Evolutionary conservation across 2,113 vertebrate species (phyloP), one percentile per base, ranked within the genome.

Genomic region (Peromyscus maniculatus): DNA sequence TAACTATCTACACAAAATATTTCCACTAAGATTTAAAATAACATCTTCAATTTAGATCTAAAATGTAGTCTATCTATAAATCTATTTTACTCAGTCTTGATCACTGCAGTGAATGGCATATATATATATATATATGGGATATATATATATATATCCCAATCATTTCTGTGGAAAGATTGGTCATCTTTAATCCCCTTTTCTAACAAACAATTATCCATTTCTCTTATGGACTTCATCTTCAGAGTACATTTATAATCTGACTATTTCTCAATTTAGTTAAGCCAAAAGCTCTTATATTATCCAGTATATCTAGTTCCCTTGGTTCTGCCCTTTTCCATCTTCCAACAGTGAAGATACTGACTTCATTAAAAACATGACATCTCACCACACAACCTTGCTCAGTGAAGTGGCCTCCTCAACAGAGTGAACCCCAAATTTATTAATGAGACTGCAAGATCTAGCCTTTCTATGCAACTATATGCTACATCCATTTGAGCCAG

Each of bases 11-110:
- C 7, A 83, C 19, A 64, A 10, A 9, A 22, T 49, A 96, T 55
- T 94, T 94, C 62, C 62, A 89, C 28, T 72, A 86, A 39, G 55
- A 95, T 91, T 95, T 89, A 86, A 97, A 97, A 71, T 71, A 93
- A 89, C 16, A 90, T 90, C 36, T 74, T 91, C 66, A 86, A 90
- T 43, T 52, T 36, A 82, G 21, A 31, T 97, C 36, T 71, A 87
- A 92, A 94, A 91, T 21, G 8, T 9, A 92, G 52, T n/a, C 71
- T 36, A 71, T 87, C n/a, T 93, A 31, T 80, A 96, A 89, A 78
- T 46, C 33, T 89, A 43, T 36, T 89, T 97, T 93, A 39, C 67
- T 82, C 5, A 71, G 69, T 71, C 17, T 83, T 94, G 71, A 24
- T 15, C 36, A 84, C 52, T 86, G 72, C 22, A 80, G n/a, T 59